Percentiles rank a stretch among this genome's conserved stretches.
Evolutionary conservation across 1,140 invertebrate genomes (phyloP).

Genomic region (Drosophila nannoptera): DNA sequence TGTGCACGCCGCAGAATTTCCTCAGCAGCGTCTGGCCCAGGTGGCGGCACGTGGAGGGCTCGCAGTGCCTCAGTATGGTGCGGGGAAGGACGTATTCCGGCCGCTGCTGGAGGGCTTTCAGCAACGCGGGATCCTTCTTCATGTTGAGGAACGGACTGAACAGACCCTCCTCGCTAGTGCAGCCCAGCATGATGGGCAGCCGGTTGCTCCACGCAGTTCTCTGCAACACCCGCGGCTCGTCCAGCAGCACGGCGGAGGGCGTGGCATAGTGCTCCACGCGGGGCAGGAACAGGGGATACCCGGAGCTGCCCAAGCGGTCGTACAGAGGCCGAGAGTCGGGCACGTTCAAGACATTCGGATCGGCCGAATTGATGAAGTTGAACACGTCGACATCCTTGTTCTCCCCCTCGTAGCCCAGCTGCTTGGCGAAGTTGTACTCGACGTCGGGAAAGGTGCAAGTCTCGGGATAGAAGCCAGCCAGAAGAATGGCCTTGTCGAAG

Average conservation of each 20-base stretch:
- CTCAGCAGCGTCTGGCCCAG: conserved; percentile 44
- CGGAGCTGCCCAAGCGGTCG: conserved; percentile 17
- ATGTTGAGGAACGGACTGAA: not conserved
- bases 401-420: conserved; percentile 61
- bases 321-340: conserved; percentile 29
- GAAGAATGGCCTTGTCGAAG: conserved; percentile 82
- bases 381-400: conserved; percentile 46
- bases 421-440: conserved; percentile 60
- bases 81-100: conserved; percentile 46
- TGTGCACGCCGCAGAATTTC: conserved; percentile 23
- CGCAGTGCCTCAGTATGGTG: conserved; percentile 19
- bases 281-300: conserved; percentile 20
- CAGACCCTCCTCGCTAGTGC: conserved; percentile 45
- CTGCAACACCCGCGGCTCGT: conserved; percentile 46
- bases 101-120: conserved; percentile 7
- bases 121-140: conserved; percentile 13
- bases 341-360: conserved; percentile 33
- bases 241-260: conserved; percentile 33
- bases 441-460: conserved; percentile 27
- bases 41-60: conserved; percentile 27
- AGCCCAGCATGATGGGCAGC: conserved; percentile 61
- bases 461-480: conserved; percentile 80
- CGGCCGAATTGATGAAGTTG: conserved; percentile 36
- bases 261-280: conserved; percentile 48
- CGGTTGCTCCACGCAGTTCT: conserved; percentile 55